Evolutionary conservation across 2,888 invertebrate species (phyloP).

Genomic region (Myopa testacea): DNA sequence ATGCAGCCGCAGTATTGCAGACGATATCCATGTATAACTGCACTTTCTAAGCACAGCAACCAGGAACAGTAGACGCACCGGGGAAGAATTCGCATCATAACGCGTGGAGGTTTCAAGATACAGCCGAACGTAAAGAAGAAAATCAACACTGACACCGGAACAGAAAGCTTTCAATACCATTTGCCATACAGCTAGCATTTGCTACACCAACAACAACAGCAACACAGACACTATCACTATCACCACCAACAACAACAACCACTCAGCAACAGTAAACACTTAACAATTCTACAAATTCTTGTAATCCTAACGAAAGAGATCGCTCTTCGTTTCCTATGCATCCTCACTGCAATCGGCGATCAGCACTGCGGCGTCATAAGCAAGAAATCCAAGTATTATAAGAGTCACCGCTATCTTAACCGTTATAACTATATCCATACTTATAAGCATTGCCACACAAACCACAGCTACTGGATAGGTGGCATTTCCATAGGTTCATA

Average conservation of each 20-base stretch:
- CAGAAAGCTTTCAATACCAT: slow-evolving; percentile 69
- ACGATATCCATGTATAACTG: neutral
- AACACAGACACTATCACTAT: slow-evolving; percentile 30
- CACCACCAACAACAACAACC: slow-evolving; percentile 12
- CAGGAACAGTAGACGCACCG: neutral
- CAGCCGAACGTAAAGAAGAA: slow-evolving; percentile 56
- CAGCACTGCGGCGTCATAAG: too few species aligned
- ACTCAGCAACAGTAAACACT: slow-evolving; percentile 23
- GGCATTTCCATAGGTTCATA: too few species aligned
- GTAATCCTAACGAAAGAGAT: neutral
- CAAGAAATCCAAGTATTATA: too few species aligned
- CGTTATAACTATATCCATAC: too few species aligned
- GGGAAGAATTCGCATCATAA: slow-evolving; percentile 17
- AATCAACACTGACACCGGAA: slow-evolving; percentile 69
- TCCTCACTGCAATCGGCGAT: too few species aligned
- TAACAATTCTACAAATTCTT: neutral
- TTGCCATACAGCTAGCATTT: slow-evolving; percentile 68
- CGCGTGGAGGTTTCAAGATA: slow-evolving; percentile 58
- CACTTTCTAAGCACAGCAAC: neutral
- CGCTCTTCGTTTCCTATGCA: neutral
- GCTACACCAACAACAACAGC: slow-evolving; percentile 46
- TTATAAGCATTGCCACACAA: too few species aligned
- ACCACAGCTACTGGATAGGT: too few species aligned
- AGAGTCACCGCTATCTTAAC: too few species aligned
- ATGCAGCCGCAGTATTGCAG: neutral